Percentiles rank a stretch among this genome's conserved stretches.
Conservation (phyloP, 2,113 vertebrate species). For the Aspiorhynchus laticeps region DNA sequence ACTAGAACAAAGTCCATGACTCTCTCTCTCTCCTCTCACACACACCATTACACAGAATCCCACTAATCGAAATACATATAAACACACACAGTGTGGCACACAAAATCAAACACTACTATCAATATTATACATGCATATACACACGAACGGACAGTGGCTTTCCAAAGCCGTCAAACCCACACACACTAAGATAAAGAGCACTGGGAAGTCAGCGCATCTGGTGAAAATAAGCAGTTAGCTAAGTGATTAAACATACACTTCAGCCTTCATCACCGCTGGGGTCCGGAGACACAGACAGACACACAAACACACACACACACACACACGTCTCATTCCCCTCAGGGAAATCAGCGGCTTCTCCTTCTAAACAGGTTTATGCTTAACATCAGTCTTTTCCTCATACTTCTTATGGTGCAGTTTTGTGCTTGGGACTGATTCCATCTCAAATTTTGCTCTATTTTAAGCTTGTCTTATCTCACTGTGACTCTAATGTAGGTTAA, state of each 20-base stretch:
- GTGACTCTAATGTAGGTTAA: slow-evolving; percentile 11
- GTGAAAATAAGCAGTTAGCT: slow-evolving; percentile 77
- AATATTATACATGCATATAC: slow-evolving; percentile 10
- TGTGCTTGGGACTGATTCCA: background rate
- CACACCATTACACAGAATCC: slow-evolving; percentile 4
- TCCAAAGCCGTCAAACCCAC: slow-evolving; percentile 38
- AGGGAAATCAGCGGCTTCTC: background rate
- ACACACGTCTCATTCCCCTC: background rate
- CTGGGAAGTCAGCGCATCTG: slow-evolving; percentile 67
- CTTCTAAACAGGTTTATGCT: background rate
- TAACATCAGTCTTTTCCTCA: background rate
- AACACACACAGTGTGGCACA: slow-evolving; percentile 1
- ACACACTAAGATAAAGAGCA: slow-evolving; percentile 66
- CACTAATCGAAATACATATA: slow-evolving; percentile 24
- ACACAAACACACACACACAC: slow-evolving; percentile 44
- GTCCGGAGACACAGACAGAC: slow-evolving; percentile 67
- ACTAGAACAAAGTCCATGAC: background rate
- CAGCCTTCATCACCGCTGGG: slow-evolving; percentile 70
- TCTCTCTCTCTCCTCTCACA: background rate
- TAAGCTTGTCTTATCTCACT: background rate
- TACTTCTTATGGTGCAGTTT: background rate
- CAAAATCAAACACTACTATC: slow-evolving; percentile 11
- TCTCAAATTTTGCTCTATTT: slow-evolving; percentile 3
- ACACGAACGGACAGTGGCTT: slow-evolving; percentile 28
- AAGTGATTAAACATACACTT: slow-evolving; percentile 81